These are phyloP conservation scores for Anarhynchus alexandrinus DNA, from an alignment of 2,113 vertebrate genomes.

Conservation along the genomic window DNA sequence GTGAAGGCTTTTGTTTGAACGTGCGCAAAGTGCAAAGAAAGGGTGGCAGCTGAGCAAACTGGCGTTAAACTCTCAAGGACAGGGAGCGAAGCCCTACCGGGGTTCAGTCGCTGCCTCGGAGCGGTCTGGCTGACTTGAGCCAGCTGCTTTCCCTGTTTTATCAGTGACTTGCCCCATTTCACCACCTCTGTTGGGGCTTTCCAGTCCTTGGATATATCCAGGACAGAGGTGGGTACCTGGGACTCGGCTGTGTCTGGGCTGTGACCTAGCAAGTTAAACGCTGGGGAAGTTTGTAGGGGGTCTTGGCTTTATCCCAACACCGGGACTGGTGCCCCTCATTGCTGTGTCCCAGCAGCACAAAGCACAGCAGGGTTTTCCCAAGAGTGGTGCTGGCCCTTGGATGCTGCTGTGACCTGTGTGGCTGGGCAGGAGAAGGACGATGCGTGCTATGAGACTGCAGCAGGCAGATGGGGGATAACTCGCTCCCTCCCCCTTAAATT, in stretches of 20 bases:
- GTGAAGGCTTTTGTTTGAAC: slow-evolving; percentile 37
- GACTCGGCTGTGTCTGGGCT: not conserved
- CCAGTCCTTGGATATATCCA: not conserved
- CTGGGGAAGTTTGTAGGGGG: not conserved
- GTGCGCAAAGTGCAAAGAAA: slow-evolving; percentile 22
- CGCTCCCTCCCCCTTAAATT: not conserved
- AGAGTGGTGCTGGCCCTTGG: not conserved
- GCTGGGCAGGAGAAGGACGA: not conserved
- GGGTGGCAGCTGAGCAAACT: slow-evolving; percentile 59
- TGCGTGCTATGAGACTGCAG: not conserved
- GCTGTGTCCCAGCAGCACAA: accelerated
- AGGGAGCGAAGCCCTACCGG: not conserved
- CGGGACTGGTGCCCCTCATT: not conserved
- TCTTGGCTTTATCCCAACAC: not conserved
- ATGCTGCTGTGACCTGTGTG: not conserved
- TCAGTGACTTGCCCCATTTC: not conserved
- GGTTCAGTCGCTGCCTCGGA: not conserved
- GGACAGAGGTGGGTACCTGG: not conserved
- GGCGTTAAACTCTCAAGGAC: not conserved
- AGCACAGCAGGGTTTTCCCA: not conserved
- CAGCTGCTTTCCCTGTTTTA: not conserved
- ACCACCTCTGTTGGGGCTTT: not conserved
- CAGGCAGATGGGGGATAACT: slow-evolving; percentile 22
- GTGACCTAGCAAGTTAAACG: not conserved
- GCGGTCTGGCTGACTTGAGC: accelerated